A percentile compares a stretch with the other conserved stretches of the same genome.
Conservation (phyloP, 92 coral and sea anemone species). For the Siderastrea radians region DNA sequence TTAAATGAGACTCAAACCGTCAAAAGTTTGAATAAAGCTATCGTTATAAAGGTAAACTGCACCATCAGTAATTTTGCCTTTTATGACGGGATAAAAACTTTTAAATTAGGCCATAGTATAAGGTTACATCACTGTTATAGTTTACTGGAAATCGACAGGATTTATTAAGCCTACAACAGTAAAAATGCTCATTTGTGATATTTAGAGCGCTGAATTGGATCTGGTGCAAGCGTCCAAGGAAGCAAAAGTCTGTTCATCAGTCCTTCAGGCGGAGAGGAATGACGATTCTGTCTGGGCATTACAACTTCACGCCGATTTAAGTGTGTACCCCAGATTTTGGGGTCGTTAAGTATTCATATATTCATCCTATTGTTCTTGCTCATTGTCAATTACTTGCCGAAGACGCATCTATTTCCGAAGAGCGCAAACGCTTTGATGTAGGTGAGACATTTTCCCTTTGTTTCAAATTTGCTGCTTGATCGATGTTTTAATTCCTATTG, state of each 20-base stretch:
- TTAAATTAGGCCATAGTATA: not conserved
- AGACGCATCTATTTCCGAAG: too few relatives aligned
- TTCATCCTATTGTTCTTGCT: too few relatives aligned
- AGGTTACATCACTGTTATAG: slow-evolving; percentile 24
- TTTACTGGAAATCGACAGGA: slow-evolving; percentile 41
- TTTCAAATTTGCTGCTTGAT: too few relatives aligned
- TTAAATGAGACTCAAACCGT: slow-evolving; percentile 44
- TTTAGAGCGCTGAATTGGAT: slow-evolving; percentile 50
- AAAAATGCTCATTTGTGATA: slow-evolving; percentile 41
- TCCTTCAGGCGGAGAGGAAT: slow-evolving; percentile 41
- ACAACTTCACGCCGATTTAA: too few relatives aligned
- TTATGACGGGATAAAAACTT: not conserved
- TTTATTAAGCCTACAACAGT: slow-evolving; percentile 49
- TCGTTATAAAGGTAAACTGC: not conserved
- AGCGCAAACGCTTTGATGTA: too few relatives aligned
- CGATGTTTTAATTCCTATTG: too few relatives aligned
- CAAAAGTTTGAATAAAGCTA: slow-evolving; percentile 20
- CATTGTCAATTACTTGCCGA: too few relatives aligned
- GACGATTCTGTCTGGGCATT: slow-evolving; percentile 47
- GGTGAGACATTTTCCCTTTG: too few relatives aligned
- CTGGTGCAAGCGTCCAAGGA: slow-evolving; percentile 47
- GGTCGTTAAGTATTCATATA: too few relatives aligned
- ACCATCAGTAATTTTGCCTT: not conserved
- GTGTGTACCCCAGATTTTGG: too few relatives aligned
- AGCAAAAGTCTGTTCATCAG: slow-evolving; percentile 40